Conservation (phyloP, 2,888 invertebrate species). For the Zygaena filipendulae region DNA sequence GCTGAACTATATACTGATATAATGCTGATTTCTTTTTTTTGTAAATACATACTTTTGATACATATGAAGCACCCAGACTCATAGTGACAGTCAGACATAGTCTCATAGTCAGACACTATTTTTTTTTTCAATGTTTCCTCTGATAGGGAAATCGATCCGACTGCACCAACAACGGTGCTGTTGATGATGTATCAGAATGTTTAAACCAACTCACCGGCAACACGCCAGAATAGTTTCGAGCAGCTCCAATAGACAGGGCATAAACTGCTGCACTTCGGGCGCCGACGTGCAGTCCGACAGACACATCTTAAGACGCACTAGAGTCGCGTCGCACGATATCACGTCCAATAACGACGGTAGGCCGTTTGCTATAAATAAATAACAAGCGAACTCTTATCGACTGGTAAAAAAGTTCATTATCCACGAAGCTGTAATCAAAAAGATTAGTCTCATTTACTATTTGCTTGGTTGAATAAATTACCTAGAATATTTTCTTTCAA, state of each 20-base stretch:
- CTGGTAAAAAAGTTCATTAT: not conserved
- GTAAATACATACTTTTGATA: too few species aligned
- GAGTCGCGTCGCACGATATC: slow-evolving; percentile 78
- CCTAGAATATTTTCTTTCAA: slow-evolving; percentile 49
- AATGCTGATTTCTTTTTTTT: too few species aligned
- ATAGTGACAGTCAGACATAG: too few species aligned
- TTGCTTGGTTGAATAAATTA: slow-evolving; percentile 31
- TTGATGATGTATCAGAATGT: too few species aligned
- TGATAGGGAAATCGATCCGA: too few species aligned
- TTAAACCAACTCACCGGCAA: slow-evolving; percentile 51
- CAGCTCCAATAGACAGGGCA: slow-evolving; percentile 73
- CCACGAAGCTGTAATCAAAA: not conserved
- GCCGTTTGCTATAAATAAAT: slow-evolving; percentile 34
- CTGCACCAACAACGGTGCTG: too few species aligned
- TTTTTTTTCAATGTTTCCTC: too few species aligned
- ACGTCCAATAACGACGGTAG: slow-evolving; percentile 79
- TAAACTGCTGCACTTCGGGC: slow-evolving; percentile 68
- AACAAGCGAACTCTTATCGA: too few species aligned
- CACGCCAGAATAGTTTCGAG: slow-evolving; percentile 73
- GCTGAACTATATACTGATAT: too few species aligned
- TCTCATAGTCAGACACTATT: too few species aligned
- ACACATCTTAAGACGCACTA: slow-evolving; percentile 78
- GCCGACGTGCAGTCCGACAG: slow-evolving; percentile 50
- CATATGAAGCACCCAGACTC: too few species aligned
- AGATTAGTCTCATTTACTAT: not conserved